Percentiles rank a stretch among this genome's conserved stretches.
phyloP scores from a whole-genome alignment of 2,888 invertebrate genomes.

The Pherbina coryleti region DNA sequence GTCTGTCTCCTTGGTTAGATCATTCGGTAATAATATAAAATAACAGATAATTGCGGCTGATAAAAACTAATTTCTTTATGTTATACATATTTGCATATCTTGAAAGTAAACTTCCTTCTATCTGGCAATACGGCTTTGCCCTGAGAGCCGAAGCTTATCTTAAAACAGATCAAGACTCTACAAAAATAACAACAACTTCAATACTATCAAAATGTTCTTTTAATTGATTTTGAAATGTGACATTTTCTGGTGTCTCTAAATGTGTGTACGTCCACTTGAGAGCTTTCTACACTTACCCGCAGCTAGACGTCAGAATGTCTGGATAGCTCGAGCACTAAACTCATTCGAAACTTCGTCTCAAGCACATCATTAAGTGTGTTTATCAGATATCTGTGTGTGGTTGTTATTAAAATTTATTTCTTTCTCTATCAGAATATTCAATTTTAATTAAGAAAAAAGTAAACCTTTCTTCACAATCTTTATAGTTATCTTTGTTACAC shows the following conservation, averaged over 20 bases:
- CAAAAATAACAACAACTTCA: neutral
- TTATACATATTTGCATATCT: too few species aligned
- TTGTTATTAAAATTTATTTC: neutral
- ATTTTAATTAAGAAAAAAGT: too few species aligned
- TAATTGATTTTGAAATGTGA: constrained; percentile 6
- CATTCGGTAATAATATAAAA: constrained; percentile 11
- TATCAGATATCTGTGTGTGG: neutral
- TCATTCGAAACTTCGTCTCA: neutral
- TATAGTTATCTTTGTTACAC: neutral
- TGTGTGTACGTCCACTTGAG: too few species aligned
- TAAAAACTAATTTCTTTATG: neutral
- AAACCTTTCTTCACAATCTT: neutral
- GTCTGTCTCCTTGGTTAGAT: neutral
- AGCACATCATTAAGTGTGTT: neutral
- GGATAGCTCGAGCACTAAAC: neutral
- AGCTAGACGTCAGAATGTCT: constrained; percentile 14
- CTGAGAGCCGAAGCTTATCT: neutral
- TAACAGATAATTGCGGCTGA: neutral
- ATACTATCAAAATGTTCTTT: neutral
- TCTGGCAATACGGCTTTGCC: too few species aligned
- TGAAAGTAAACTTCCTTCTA: too few species aligned
- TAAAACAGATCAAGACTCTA: neutral
- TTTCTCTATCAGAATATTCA: neutral
- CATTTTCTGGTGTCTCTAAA: neutral
- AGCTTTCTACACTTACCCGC: neutral